phyloP scores from a whole-genome alignment of 2,888 invertebrate species.

The Epirrita christyi region DNA sequence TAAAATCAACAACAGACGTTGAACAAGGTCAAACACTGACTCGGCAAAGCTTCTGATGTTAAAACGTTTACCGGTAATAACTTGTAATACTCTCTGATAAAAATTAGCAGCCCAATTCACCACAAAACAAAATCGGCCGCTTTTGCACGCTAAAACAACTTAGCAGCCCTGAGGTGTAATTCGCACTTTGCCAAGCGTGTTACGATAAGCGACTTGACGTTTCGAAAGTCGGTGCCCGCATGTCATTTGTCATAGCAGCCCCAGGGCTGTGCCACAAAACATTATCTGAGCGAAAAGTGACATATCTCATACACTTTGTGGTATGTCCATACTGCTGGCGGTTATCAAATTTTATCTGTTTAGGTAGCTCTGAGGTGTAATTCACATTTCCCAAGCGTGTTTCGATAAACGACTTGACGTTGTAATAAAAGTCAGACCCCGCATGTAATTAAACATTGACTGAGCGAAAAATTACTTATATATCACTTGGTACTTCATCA shows the following conservation, averaged over 20 bases:
- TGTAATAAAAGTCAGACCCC: too few species aligned
- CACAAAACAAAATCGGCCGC: slow-evolving; percentile 14
- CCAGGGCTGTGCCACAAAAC: slow-evolving; percentile 45
- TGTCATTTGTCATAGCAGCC: slow-evolving; percentile 61
- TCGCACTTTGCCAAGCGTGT: slow-evolving; percentile 34
- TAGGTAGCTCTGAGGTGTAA: not conserved
- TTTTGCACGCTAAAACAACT: slow-evolving; percentile 27
- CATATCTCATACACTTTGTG: slow-evolving; percentile 32
- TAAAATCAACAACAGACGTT: too few species aligned
- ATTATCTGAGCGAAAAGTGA: slow-evolving; percentile 38
- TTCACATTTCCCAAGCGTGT: not conserved
- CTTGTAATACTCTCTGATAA: not conserved
- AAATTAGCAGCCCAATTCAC: not conserved
- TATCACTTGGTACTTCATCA: too few species aligned
- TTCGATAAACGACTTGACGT: not conserved
- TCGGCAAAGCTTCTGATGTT: too few species aligned
- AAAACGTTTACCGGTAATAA: too few species aligned
- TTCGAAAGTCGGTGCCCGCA: slow-evolving; percentile 55
- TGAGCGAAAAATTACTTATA: too few species aligned
- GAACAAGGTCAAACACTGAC: too few species aligned
- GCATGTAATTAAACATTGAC: too few species aligned
- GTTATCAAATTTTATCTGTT: not conserved
- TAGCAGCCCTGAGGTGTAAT: slow-evolving; percentile 32
- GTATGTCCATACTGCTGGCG: slow-evolving; percentile 9
- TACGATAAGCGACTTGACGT: slow-evolving; percentile 45